These are phyloP conservation scores for Aldabrachelys gigantea DNA, from an alignment of 2,113 vertebrate species.

Conservation along the genomic window DNA sequence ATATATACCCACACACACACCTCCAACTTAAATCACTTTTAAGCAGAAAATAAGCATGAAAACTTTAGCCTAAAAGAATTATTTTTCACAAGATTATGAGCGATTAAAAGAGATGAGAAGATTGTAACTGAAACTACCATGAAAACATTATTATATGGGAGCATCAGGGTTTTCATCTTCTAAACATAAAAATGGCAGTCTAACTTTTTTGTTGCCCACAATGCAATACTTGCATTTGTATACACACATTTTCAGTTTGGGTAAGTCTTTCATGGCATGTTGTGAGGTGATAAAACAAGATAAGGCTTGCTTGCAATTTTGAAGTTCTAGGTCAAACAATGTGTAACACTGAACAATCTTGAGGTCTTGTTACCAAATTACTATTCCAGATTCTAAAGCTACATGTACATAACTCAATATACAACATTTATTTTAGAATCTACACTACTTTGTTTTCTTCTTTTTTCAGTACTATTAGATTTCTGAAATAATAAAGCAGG, in stretches of 20 bases:
- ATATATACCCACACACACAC: neutral
- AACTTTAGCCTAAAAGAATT: conserved; percentile 14
- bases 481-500: neutral
- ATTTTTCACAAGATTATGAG: conserved; percentile 42
- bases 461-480: neutral
- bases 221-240: neutral
- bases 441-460: neutral
- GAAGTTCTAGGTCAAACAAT: conserved; percentile 70
- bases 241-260: neutral
- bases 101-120: conserved; percentile 7
- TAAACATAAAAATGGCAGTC: conserved; percentile 8
- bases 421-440: neutral
- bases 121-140: conserved; percentile 16
- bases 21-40: neutral
- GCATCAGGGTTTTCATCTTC: neutral
- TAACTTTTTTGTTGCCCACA: neutral
- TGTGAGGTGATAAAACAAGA: conserved; percentile 65
- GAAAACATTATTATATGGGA: neutral
- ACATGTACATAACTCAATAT: neutral
- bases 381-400: conserved; percentile 47
- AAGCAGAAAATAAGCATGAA: neutral
- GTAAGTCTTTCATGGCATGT: conserved; percentile 47
- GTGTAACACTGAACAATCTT: conserved; percentile 31
- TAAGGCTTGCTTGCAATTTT: conserved; percentile 68
- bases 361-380: conserved; percentile 58